Evolutionary conservation across 2,113 vertebrate species (phyloP).

Genomic region (Oncorhynchus gorbuscha): DNA sequence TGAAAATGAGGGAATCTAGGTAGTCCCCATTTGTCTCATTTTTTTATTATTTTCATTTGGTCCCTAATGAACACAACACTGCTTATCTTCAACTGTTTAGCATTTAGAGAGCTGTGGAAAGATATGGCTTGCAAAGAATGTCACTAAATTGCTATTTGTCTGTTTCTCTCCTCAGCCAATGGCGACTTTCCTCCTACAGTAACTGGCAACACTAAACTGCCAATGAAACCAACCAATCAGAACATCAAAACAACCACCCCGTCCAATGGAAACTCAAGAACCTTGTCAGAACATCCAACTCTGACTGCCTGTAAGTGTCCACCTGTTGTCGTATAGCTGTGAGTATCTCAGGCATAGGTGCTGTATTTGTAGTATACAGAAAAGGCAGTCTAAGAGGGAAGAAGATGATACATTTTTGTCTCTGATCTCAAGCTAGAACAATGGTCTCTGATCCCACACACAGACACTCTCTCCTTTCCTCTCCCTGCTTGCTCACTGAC

Average conservation of each 20-base stretch:
- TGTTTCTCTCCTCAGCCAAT: conserved; percentile 67
- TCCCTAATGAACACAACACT: neutral
- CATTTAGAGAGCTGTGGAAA: neutral
- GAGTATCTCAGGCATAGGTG: neutral
- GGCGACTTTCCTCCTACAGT: conserved; percentile 73
- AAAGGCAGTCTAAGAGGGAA: neutral
- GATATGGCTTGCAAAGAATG: neutral
- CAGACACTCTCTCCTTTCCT: neutral
- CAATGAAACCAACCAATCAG: conserved; percentile 24
- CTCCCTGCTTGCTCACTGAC: conserved; percentile 5
- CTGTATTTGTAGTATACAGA: neutral
- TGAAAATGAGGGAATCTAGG: too few relatives aligned
- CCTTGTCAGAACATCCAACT: conserved; percentile 1
- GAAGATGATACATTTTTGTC: neutral
- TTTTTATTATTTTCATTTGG: too few relatives aligned
- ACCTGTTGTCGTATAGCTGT: neutral
- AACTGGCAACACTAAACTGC: conserved; percentile 41
- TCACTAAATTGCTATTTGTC: neutral
- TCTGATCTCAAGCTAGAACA: neutral
- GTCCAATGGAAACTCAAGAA: conserved; percentile 18
- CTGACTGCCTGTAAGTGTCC: conserved; percentile 64
- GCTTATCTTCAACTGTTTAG: neutral
- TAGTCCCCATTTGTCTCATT: too few relatives aligned
- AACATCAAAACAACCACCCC: conserved; percentile 45
- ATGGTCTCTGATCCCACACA: neutral